Conservation (phyloP, 2,113 vertebrate species). For the Panurus biarmicus region DNA sequence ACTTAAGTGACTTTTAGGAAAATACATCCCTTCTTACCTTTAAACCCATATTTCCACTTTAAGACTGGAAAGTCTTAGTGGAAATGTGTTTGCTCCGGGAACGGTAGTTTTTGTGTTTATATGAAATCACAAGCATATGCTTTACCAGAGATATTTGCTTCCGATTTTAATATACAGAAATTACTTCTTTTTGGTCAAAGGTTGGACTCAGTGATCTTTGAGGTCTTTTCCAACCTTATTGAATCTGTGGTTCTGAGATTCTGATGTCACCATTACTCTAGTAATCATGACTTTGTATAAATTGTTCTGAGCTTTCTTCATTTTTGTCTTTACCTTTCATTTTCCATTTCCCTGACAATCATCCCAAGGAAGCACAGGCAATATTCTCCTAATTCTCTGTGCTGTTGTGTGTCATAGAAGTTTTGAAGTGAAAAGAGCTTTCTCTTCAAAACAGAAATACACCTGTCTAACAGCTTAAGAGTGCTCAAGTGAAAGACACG, state of each 20-base stretch:
- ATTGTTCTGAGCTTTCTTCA: neutral
- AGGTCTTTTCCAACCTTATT: neutral
- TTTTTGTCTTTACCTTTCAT: neutral
- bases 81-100: neutral
- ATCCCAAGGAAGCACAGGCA: neutral
- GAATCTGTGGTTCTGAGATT: neutral
- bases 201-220: neutral
- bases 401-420: neutral
- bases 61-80: neutral
- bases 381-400: neutral
- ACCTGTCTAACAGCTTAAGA: neutral
- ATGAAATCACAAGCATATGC: neutral
- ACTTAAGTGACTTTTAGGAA: neutral
- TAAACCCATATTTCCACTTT: neutral
- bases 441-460: neutral
- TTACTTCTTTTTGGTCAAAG: neutral
- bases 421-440: neutral
- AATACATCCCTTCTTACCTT: neutral
- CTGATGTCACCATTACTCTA: neutral
- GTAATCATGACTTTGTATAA: neutral
- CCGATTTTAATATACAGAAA: neutral
- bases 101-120: neutral
- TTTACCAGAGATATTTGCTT: neutral
- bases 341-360: neutral
- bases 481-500: neutral